phyloP scores from a whole-genome alignment of 2,113 vertebrate genomes.

The Felis chaus region DNA sequence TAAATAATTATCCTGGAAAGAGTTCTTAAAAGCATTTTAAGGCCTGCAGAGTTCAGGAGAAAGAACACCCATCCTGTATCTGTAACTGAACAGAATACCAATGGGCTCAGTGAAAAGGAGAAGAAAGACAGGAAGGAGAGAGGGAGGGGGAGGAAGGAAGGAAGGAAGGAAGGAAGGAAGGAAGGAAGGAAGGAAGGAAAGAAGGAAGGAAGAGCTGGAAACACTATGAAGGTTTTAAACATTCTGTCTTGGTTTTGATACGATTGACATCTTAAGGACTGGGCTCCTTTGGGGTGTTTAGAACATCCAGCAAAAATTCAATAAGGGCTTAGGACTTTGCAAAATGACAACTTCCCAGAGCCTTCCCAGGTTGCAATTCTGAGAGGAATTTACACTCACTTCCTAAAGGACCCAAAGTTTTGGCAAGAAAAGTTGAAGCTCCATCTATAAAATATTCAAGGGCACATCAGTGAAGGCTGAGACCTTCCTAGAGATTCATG shows the following conservation, averaged over 20 bases:
- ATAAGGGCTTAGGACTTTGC: neutral
- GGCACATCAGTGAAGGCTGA: neutral
- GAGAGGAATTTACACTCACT: neutral
- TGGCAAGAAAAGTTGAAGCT: slow-evolving; percentile 8
- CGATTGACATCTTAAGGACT: neutral
- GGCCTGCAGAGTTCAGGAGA: neutral
- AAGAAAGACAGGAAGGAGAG: neutral
- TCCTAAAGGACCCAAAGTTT: neutral
- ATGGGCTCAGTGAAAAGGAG: neutral
- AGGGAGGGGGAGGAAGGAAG: neutral
- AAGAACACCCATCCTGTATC: neutral
- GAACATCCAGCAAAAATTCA: slow-evolving; percentile 20
- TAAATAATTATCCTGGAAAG: slow-evolving; percentile 17
- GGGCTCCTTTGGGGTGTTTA: neutral
- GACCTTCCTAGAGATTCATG: slow-evolving; percentile 32
- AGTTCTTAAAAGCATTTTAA: slow-evolving; percentile 26
- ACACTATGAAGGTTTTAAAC: neutral
- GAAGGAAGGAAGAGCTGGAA: neutral
- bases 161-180: neutral
- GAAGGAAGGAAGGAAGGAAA: neutral
- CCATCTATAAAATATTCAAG: slow-evolving; percentile 11
- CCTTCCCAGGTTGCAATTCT: neutral
- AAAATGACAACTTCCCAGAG: slow-evolving; percentile 20
- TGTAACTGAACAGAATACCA: slow-evolving; percentile 1
- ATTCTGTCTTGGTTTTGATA: neutral